Conservation (phyloP, 1,140 invertebrate genomes). For the Phymorhynchus buccinoides region DNA sequence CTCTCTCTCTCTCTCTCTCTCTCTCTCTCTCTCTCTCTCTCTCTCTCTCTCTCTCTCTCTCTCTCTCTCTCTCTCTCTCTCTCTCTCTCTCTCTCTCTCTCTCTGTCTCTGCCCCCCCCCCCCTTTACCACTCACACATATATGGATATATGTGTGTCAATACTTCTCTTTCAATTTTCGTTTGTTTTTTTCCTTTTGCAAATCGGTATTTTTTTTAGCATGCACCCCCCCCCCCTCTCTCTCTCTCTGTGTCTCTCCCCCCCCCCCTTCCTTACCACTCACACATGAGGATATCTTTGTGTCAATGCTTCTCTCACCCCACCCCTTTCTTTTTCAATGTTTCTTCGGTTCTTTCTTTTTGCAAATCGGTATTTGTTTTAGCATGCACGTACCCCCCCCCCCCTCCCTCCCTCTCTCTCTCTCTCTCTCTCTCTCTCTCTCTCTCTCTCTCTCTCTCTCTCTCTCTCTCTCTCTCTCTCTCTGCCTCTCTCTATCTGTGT, state of each 20-base stretch:
- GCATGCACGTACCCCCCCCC: too few species aligned
- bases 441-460: too few species aligned
- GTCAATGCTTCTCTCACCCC: background rate
- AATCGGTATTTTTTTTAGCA: too few species aligned
- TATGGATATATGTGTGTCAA: too few species aligned
- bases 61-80: background rate
- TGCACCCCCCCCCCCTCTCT: background rate
- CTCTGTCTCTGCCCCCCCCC: background rate
- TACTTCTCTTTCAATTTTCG: too few species aligned
- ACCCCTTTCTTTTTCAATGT: background rate
- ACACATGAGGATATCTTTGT: too few species aligned
- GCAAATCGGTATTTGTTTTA: too few species aligned
- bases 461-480: too few species aligned
- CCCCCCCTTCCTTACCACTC: background rate
- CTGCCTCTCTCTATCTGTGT: too few species aligned
- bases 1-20: background rate
- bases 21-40: constrained; percentile 8
- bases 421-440: too few species aligned
- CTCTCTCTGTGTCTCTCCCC: background rate
- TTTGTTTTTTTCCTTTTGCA: background rate
- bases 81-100: background rate
- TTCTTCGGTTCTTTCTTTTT: too few species aligned
- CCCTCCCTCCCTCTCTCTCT: too few species aligned
- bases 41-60: constrained; percentile 1
- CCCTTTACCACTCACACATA: background rate